Conservation (phyloP, 2,797 vertebrate genomes). For the Peromyscus attwateri region DNA sequence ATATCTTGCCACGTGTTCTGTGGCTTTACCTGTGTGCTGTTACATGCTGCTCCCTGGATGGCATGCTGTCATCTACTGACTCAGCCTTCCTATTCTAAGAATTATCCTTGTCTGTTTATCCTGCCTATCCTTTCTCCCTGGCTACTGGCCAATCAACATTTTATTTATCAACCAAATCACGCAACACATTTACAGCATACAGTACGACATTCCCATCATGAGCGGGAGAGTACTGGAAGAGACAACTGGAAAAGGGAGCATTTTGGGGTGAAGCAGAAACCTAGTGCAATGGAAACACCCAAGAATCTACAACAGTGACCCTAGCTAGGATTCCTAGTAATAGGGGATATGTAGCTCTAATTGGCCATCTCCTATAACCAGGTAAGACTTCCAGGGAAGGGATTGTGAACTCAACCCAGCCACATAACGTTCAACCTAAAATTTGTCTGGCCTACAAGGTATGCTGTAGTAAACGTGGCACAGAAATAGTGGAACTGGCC, state of each 20-base stretch:
- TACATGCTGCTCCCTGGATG: too few species aligned
- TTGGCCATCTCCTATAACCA: background rate
- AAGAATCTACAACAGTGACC: background rate
- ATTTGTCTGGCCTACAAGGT: background rate
- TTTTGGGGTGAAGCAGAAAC: background rate
- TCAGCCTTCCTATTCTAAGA: too few species aligned
- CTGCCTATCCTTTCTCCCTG: too few species aligned
- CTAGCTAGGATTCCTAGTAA: background rate
- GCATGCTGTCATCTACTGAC: too few species aligned
- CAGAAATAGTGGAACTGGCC: background rate
- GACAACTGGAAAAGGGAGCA: background rate
- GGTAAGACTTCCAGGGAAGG: background rate
- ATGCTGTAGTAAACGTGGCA: background rate
- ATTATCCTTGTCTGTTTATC: too few species aligned
- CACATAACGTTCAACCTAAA: background rate
- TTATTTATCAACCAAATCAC: too few species aligned
- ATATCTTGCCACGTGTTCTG: too few species aligned
- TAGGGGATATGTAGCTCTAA: background rate
- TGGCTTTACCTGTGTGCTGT: too few species aligned
- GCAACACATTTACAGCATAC: too few species aligned
- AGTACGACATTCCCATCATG: too few species aligned
- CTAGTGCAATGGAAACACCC: background rate
- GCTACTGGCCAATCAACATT: too few species aligned
- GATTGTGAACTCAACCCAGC: background rate
- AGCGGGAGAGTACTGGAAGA: background rate